phyloP scores from a whole-genome alignment of 2,797 vertebrate species.

The Loriculus beryllinus region DNA sequence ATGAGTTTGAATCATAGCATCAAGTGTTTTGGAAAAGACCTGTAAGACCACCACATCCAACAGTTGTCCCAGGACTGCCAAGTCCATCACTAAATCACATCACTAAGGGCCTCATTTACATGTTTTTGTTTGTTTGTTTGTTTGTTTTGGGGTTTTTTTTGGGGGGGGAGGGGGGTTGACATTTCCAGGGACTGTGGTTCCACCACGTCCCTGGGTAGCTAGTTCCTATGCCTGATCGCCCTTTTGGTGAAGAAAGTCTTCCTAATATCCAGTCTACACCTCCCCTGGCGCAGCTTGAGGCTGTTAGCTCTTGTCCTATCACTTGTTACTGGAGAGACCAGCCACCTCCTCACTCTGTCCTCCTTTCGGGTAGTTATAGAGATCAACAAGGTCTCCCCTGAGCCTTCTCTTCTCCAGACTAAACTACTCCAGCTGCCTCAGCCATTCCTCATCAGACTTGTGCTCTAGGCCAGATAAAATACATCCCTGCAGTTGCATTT shows the following conservation, averaged over 20 bases:
- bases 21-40: neutral
- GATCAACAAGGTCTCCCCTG: neutral
- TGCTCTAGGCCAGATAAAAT: neutral
- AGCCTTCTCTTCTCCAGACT: neutral
- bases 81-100: neutral
- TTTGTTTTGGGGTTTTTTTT: too few species aligned
- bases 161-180: too few species aligned
- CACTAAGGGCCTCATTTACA: neutral
- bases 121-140: too few species aligned
- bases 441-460: neutral
- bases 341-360: neutral
- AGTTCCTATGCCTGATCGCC: neutral
- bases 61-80: neutral
- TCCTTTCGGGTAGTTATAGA: neutral
- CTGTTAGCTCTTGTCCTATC: neutral
- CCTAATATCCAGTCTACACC: neutral
- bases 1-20: neutral
- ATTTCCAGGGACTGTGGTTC: neutral
- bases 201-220: neutral
- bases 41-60: neutral
- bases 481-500: neutral
- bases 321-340: neutral
- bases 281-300: neutral
- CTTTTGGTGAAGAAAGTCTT: neutral
- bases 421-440: neutral